Percentiles rank a stretch among this genome's conserved stretches.
These are phyloP conservation scores for Lepidochitona cinerea DNA, from an alignment of 2,888 invertebrate species.

Conservation along the genomic window DNA sequence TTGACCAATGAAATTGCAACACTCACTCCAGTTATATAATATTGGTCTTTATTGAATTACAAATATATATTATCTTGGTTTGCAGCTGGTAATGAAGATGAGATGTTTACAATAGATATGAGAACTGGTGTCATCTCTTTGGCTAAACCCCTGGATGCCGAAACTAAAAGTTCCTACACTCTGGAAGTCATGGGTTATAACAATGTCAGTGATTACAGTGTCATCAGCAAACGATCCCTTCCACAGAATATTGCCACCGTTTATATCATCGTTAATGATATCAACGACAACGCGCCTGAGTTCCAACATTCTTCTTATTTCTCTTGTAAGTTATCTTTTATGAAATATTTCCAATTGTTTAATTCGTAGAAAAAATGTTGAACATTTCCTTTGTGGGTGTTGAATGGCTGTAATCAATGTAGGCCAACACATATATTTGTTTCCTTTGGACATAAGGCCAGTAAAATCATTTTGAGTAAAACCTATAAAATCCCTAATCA, in stretches of 20 bases:
- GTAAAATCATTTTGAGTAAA: too few relatives aligned
- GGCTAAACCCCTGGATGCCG: conserved; percentile 85
- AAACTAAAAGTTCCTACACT: conserved; percentile 81
- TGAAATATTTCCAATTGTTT: too few relatives aligned
- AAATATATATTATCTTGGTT: too few relatives aligned
- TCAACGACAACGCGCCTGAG: conserved; percentile 82
- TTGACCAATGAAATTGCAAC: too few relatives aligned
- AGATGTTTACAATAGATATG: conserved; percentile 84
- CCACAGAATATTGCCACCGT: conserved; percentile 80
- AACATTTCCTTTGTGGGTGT: background rate
- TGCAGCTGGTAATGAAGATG: conserved; percentile 79
- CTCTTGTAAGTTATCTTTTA: conserved; percentile 77
- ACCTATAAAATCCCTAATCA: too few relatives aligned
- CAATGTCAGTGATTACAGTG: conserved; percentile 72
- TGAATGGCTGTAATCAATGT: background rate
- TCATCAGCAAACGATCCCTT: conserved; percentile 41
- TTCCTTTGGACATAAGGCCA: too few relatives aligned
- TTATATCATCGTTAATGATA: conserved; percentile 76
- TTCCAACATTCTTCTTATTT: conserved; percentile 80
- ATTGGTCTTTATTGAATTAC: too few relatives aligned
- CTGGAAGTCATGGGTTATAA: conserved; percentile 88
- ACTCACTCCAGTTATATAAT: too few relatives aligned
- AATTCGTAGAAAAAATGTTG: background rate
- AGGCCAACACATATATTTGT: too few relatives aligned
- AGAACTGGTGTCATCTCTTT: conserved; percentile 85